Evolutionary conservation across 2,888 invertebrate species (phyloP), one percentile per base, ranked within the genome.

Genomic region (Zygaena filipendulae): DNA sequence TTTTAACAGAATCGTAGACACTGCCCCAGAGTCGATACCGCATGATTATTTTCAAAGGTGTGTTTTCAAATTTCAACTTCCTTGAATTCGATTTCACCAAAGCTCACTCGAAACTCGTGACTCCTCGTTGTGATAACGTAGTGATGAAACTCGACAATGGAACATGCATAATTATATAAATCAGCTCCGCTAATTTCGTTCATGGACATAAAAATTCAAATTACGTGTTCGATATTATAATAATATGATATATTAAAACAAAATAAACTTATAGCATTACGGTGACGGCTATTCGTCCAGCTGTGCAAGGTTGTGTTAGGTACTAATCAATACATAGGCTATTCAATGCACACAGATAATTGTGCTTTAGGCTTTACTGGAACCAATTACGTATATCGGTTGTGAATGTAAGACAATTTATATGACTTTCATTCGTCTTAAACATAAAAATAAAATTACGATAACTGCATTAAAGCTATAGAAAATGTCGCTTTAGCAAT

Each of bases 261-360:
- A n/a, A n/a, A n/a, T n/a, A n/a, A n/a, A n/a, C n/a, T n/a, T 16
- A 6, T 7, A 16, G 16, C 16, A 16, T n/a, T 54, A 54, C 54
- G 39, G 56, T 59, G 55, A 52, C 52, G 49, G 45, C 61, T 63
- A 63, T 50, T 49, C 54, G 52, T 59, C 58, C 59, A 59, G 60
- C 64, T 57, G 70, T 72, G 72, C 72, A 58, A 50, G 58, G 49
- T 59, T 45, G 62, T 67, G 51, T 28, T 16, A n/a, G 19, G 6
- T 43, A 36, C 66, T 68, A 66, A 43, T 45, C 44, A 45, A 43
- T 30, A 30, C 21, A n/a, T n/a, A 16, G 16, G 4, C 16, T 16
- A 47, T 52, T 58, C n/a, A n/a, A 56, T 57, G 68, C 63, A 62
- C 56, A 56, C 52, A 44, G 40, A 48, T 45, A 41, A 35, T 47